Percentiles rank a stretch among this genome's conserved stretches.
Evolutionary conservation across 2,797 vertebrate species (phyloP).

Genomic region (Falco cherrug): DNA sequence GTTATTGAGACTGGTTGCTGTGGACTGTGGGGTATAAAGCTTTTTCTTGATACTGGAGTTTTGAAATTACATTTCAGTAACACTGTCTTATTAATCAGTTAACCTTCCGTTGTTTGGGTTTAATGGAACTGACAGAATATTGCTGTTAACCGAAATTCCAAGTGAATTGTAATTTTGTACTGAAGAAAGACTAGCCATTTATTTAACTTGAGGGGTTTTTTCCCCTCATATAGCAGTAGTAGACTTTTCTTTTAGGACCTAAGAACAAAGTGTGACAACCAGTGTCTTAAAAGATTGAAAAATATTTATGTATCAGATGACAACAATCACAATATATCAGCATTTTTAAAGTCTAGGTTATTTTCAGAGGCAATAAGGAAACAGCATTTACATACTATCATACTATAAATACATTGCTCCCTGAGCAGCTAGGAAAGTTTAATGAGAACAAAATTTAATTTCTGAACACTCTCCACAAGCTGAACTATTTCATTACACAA

Average conservation of each 20-base stretch:
- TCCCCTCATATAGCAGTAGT: background rate
- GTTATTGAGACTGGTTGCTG: background rate
- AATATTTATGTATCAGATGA: constrained; percentile 56
- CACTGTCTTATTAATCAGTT: background rate
- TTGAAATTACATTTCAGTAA: background rate
- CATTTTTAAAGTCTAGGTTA: constrained; percentile 1
- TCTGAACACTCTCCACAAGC: background rate
- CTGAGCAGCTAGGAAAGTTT: constrained; percentile 20
- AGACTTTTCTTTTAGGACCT: background rate
- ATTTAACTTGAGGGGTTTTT: background rate
- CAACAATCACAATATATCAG: constrained; percentile 5
- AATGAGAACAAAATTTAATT: background rate
- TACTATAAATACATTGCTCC: constrained; percentile 16
- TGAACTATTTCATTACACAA: constrained; percentile 3
- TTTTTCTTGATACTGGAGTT: background rate
- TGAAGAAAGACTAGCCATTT: background rate
- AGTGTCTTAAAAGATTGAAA: background rate
- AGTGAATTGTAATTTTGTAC: background rate
- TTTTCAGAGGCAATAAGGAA: constrained; percentile 28
- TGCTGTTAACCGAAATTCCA: background rate
- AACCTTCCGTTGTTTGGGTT: background rate
- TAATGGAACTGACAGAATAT: background rate
- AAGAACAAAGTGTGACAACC: constrained; percentile 20
- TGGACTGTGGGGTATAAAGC: background rate
- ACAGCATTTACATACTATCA: background rate